Evolutionary conservation across 1,140 invertebrate species (phyloP).

Genomic region (Uloborus diversus): DNA sequence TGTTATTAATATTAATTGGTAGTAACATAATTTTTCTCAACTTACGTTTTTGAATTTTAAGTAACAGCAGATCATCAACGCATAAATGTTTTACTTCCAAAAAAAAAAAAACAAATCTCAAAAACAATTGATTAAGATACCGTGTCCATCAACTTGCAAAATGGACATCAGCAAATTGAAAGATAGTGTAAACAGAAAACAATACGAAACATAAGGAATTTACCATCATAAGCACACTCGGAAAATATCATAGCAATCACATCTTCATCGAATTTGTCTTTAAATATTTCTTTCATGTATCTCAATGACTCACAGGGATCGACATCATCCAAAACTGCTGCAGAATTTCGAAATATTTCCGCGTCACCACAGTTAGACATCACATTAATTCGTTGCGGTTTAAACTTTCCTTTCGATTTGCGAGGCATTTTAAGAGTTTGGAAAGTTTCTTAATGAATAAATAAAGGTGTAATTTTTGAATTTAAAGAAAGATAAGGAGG

Average conservation of each 20-base stretch:
- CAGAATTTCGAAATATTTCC: constrained; percentile 12
- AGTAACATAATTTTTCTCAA: too few species aligned
- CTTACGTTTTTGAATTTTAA: too few species aligned
- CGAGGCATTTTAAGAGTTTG: background rate
- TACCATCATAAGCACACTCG: constrained; percentile 38
- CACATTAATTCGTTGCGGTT: background rate
- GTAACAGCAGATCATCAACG: too few species aligned
- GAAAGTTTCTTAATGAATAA: background rate
- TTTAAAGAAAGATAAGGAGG: too few species aligned
- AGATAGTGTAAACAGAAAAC: too few species aligned
- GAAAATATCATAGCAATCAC: constrained; percentile 32
- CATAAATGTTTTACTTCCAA: too few species aligned
- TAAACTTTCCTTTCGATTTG: constrained; percentile 3
- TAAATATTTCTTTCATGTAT: constrained; percentile 35
- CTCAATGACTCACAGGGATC: constrained; percentile 7
- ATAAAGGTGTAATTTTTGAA: background rate
- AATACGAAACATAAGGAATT: too few species aligned
- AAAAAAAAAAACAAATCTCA: too few species aligned
- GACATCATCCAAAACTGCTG: constrained; percentile 4
- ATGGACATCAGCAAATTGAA: too few species aligned
- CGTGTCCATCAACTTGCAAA: too few species aligned
- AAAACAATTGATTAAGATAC: too few species aligned
- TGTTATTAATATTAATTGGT: too few species aligned
- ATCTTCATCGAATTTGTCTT: constrained; percentile 9
- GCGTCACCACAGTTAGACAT: background rate